Conservation (phyloP, 2,888 invertebrate species). For the Tetheella fluctuosa region DNA sequence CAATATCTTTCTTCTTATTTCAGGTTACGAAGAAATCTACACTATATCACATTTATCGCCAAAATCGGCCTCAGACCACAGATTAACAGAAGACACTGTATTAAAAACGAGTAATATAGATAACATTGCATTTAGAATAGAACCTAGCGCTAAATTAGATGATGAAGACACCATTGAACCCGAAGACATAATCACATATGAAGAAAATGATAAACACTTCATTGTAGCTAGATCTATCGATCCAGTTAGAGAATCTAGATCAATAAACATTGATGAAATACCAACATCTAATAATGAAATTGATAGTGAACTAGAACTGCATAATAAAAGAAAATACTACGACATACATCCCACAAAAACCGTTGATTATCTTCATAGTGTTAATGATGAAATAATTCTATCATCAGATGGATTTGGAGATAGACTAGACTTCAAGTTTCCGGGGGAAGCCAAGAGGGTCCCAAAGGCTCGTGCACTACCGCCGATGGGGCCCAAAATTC, state of each 20-base stretch:
- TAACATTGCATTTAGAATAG: slow-evolving; percentile 68
- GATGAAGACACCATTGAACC: slow-evolving; percentile 32
- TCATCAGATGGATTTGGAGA: slow-evolving; percentile 74
- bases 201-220: slow-evolving; percentile 62
- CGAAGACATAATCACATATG: slow-evolving; percentile 38
- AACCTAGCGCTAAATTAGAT: slow-evolving; percentile 58
- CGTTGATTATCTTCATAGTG: slow-evolving; percentile 55
- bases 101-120: slow-evolving; percentile 66
- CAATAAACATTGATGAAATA: slow-evolving; percentile 82
- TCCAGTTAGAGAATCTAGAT: slow-evolving; percentile 76
- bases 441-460: slow-evolving; percentile 92
- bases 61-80: slow-evolving; percentile 79
- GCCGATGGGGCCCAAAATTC: slow-evolving; percentile 87
- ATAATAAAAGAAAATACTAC: slow-evolving; percentile 76
- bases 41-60: slow-evolving; percentile 89
- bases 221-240: slow-evolving; percentile 83
- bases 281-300: slow-evolving; percentile 83
- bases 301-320: slow-evolving; percentile 83
- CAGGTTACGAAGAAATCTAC: slow-evolving; percentile 83
- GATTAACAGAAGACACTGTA: slow-evolving; percentile 45
- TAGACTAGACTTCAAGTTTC: slow-evolving; percentile 77
- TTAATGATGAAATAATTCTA: slow-evolving; percentile 67
- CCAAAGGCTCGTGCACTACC: slow-evolving; percentile 87
- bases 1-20: slow-evolving; percentile 44
- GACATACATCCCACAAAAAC: slow-evolving; percentile 85